Evolutionary conservation across 1,140 invertebrate genomes (phyloP).

Genomic region (Drepana arcuata): DNA sequence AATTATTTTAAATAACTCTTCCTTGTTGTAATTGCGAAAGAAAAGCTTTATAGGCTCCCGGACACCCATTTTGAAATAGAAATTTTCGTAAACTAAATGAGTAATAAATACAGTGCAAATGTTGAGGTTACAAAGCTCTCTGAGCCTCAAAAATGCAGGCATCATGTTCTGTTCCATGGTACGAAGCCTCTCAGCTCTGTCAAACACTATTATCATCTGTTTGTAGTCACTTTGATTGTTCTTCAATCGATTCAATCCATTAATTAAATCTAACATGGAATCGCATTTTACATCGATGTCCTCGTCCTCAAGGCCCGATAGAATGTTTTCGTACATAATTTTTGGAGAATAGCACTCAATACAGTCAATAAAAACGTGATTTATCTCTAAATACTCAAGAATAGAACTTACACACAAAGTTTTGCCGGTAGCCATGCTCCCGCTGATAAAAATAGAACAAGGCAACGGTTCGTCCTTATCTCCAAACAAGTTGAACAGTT

Average conservation of each 20-base stretch:
- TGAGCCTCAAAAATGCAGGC: constrained; percentile 77
- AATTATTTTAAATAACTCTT: constrained; percentile 84
- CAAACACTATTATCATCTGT: constrained; percentile 78
- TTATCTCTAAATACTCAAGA: constrained; percentile 74
- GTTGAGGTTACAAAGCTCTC: constrained; percentile 81
- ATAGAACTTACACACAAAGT: constrained; percentile 76
- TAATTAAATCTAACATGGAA: constrained; percentile 82
- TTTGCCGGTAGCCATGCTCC: constrained; percentile 87
- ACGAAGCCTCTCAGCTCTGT: constrained; percentile 84
- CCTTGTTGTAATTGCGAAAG: constrained; percentile 87
- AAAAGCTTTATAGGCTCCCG: constrained; percentile 82
- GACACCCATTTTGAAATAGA: constrained; percentile 77
- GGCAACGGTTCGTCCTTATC: constrained; percentile 74
- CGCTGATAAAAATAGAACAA: constrained; percentile 81
- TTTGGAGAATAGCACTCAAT: constrained; percentile 84
- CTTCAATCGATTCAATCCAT: constrained; percentile 65
- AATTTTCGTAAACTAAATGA: constrained; percentile 87
- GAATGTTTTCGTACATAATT: constrained; percentile 83
- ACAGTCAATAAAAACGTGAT: constrained; percentile 82
- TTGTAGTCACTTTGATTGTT: constrained; percentile 35
- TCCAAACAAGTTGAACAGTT: constrained; percentile 75
- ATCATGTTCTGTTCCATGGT: constrained; percentile 80
- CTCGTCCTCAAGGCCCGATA: constrained; percentile 73
- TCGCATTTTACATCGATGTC: constrained; percentile 75
- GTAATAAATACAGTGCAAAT: constrained; percentile 84